phyloP scores from a whole-genome alignment of 2,888 invertebrate species.

The Tipula lateralis region DNA sequence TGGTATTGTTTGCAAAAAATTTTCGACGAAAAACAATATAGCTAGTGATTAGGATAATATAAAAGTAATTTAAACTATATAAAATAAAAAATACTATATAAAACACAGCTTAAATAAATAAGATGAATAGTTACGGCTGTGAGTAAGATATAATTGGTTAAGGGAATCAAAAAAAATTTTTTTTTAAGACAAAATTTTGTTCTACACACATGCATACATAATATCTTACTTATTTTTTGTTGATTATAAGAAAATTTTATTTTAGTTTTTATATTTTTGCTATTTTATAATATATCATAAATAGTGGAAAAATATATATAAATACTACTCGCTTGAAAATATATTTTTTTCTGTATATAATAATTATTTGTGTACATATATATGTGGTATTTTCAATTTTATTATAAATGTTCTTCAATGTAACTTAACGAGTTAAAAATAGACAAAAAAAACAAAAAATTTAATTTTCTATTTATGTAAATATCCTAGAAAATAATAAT shows the following conservation, averaged over 20 bases:
- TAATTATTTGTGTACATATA: conserved; percentile 27
- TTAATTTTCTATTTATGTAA: conserved; percentile 27
- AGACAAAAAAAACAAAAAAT: neutral
- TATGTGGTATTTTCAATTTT: conserved; percentile 14
- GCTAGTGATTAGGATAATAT: neutral
- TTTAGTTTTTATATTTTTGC: neutral
- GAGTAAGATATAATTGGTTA: conserved; percentile 29
- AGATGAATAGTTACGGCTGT: conserved; percentile 30
- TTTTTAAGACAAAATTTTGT: neutral
- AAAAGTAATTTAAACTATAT: neutral
- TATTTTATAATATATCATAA: neutral
- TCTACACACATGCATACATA: conserved; percentile 27
- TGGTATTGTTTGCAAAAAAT: neutral
- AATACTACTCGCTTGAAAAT: neutral
- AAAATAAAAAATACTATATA: neutral
- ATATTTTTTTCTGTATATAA: conserved; percentile 16
- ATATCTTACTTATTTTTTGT: neutral
- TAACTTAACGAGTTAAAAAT: neutral
- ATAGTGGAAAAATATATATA: neutral
- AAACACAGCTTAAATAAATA: conserved; percentile 25
- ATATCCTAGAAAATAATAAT: neutral
- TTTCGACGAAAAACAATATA: neutral
- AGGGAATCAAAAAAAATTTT: conserved; percentile 26
- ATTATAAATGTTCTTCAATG: neutral
- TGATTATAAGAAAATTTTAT: conserved; percentile 13